These are phyloP conservation scores for Lochmaea crataegi DNA, from an alignment of 2,888 invertebrate genomes.

Conservation along the genomic window DNA sequence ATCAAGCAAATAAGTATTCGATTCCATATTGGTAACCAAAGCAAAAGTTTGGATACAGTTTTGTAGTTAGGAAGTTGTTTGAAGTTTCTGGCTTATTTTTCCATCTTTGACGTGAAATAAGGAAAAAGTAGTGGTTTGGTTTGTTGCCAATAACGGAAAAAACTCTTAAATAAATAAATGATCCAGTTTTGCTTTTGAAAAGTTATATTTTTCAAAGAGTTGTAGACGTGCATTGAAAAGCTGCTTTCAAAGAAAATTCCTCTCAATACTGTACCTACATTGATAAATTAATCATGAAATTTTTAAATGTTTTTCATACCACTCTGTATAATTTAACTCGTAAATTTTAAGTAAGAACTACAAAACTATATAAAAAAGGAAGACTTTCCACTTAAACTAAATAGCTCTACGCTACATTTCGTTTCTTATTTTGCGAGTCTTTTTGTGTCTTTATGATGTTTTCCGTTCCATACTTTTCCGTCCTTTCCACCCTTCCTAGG, in stretches of 20 bases:
- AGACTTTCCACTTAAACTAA: background rate
- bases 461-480: conserved; percentile 11
- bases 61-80: conserved; percentile 2
- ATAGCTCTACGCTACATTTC: background rate
- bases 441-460: conserved; percentile 5
- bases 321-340: background rate
- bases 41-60: background rate
- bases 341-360: no score
- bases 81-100: conserved; percentile 4
- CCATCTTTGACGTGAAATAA: background rate
- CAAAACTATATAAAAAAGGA: background rate
- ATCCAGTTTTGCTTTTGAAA: background rate
- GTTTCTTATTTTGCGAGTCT: background rate
- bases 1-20: conserved; percentile 1
- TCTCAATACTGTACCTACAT: background rate
- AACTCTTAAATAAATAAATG: background rate
- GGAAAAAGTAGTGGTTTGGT: background rate
- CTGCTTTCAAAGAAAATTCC: no score
- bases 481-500: background rate
- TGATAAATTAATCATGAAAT: no score
- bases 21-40: background rate
- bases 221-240: no score
- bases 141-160: background rate
- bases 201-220: background rate
- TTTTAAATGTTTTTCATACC: background rate